These are phyloP conservation scores for Lutjanus campechanus DNA, from an alignment of 2,797 vertebrate genomes.

Conservation along the genomic window DNA sequence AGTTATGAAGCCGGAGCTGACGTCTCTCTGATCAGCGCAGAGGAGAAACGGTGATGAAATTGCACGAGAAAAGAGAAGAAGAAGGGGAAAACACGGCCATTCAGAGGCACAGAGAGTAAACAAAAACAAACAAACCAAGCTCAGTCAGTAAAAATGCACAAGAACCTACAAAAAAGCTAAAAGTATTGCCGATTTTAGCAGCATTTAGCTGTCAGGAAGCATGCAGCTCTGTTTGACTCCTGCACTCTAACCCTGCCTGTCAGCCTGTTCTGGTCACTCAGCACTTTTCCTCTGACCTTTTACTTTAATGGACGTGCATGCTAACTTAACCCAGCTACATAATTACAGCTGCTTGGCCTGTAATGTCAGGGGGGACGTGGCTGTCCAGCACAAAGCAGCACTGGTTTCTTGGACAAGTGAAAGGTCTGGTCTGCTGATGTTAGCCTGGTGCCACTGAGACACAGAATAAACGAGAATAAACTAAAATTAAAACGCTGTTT, in stretches of 20 bases:
- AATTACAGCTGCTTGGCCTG: constrained; percentile 42
- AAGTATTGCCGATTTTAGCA: constrained; percentile 1
- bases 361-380: constrained; percentile 21
- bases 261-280: constrained; percentile 36
- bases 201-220: constrained; percentile 20
- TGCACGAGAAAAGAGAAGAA: neutral
- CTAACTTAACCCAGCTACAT: constrained; percentile 32
- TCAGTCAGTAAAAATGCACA: neutral
- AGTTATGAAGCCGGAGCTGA: constrained; percentile 11
- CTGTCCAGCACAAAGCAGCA: neutral
- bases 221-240: constrained; percentile 20
- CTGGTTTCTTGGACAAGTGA: neutral
- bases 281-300: constrained; percentile 47
- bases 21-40: constrained; percentile 5
- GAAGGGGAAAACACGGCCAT: neutral
- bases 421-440: neutral
- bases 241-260: constrained; percentile 28
- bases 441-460: neutral
- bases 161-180: neutral
- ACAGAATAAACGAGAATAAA: neutral
- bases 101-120: neutral
- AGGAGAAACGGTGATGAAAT: neutral
- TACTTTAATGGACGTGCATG: constrained; percentile 13
- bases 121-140: constrained; percentile 9
- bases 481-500: neutral